A percentile compares a stretch with the other conserved stretches of the same genome.
Conservation (phyloP, 2,888 invertebrate genomes). For the Imbricaverruca yamaguchii region DNA sequence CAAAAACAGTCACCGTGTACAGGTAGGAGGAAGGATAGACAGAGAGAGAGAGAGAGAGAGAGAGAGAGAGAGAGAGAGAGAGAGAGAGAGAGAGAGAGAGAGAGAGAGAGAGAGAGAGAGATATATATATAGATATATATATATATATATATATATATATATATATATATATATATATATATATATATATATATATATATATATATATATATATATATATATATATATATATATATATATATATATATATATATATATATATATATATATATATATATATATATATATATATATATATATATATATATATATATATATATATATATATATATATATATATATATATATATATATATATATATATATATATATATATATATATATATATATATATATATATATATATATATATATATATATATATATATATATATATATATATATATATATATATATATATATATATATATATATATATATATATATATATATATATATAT, state of each 20-base stretch:
- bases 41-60: no score
- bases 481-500: slow-evolving; percentile 20
- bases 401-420: slow-evolving; percentile 5
- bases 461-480: slow-evolving; percentile 18
- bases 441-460: neutral
- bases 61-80: no score
- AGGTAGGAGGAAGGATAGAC: no score
- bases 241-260: slow-evolving; percentile 16
- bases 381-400: neutral
- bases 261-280: slow-evolving; percentile 24
- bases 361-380: no score
- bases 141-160: neutral
- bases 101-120: no score
- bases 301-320: slow-evolving; percentile 20
- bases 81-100: no score
- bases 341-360: no score
- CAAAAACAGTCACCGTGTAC: no score
- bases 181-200: slow-evolving; percentile 9
- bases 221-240: slow-evolving; percentile 21
- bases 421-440: slow-evolving; percentile 6
- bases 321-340: neutral
- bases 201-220: neutral
- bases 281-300: slow-evolving; percentile 24
- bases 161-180: slow-evolving; percentile 6
- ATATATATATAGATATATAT: no score